These are phyloP conservation scores for Spisula solida DNA, from an alignment of 2,888 invertebrate species.

Conservation along the genomic window DNA sequence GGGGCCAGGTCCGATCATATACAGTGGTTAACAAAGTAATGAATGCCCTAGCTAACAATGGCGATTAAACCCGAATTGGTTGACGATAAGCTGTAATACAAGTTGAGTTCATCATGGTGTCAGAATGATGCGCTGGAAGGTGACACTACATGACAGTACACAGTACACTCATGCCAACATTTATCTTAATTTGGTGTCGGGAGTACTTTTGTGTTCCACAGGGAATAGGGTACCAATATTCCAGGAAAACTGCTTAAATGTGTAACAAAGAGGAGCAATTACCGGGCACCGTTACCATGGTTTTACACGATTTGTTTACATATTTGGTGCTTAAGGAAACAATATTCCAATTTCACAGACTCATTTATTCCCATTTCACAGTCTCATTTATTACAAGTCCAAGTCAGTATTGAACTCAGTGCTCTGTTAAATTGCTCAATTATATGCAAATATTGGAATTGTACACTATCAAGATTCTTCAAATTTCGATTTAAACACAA, in stretches of 20 bases:
- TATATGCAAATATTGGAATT: constrained; percentile 1
- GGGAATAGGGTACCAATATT: not conserved
- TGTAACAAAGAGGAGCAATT: constrained; percentile 9
- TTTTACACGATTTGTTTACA: constrained; percentile 1
- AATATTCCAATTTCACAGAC: not conserved
- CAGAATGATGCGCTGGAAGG: not conserved
- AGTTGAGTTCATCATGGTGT: not conserved
- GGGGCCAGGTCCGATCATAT: no score
- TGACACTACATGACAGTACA: not conserved
- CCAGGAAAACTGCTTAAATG: not conserved
- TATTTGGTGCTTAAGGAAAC: not conserved
- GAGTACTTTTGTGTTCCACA: constrained; percentile 31
- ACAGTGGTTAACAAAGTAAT: no score
- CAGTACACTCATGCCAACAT: constrained; percentile 3
- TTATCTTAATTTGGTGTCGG: constrained; percentile 30
- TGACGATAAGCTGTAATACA: not conserved
- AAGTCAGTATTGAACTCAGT: not conserved
- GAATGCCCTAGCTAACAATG: no score
- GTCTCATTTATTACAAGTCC: not conserved
- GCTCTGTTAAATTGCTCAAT: not conserved
- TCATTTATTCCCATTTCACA: not conserved
- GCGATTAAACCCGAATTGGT: not conserved
- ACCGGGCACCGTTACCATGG: not conserved
- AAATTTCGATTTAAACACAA: no score
- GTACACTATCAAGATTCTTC: not conserved